Evolutionary conservation across 2,113 vertebrate genomes (phyloP).

Genomic region (Anarrhichthys ocellatus): DNA sequence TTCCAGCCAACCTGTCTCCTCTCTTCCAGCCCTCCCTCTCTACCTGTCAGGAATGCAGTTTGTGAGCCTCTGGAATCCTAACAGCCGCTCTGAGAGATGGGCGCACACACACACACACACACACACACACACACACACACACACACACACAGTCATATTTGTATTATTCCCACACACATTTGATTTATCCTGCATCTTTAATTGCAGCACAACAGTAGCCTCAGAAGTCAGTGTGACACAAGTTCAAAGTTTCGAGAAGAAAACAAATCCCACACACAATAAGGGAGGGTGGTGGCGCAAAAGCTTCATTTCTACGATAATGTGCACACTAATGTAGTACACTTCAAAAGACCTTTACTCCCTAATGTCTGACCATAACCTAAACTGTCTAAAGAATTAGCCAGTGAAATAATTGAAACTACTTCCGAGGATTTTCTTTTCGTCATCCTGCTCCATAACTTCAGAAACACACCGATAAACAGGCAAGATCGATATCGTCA

Average conservation of each 20-base stretch:
- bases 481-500: neutral
- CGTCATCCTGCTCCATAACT: neutral
- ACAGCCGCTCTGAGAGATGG: slow-evolving; percentile 37
- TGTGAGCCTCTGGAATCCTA: slow-evolving; percentile 62
- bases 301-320: too few relatives aligned
- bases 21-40: slow-evolving; percentile 48
- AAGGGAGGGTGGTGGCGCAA: too few relatives aligned
- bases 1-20: slow-evolving; percentile 73
- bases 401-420: neutral
- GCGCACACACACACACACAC: slow-evolving; percentile 4
- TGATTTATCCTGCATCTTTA: slow-evolving; percentile 12
- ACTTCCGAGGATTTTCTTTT: neutral
- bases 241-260: neutral
- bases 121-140: slow-evolving; percentile 2
- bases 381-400: neutral
- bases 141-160: neutral
- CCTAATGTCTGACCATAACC: neutral
- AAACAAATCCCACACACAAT: neutral
- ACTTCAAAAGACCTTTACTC: neutral
- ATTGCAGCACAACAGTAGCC: slow-evolving; percentile 10
- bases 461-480: neutral
- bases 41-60: slow-evolving; percentile 72
- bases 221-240: neutral
- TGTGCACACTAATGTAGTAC: neutral
- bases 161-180: slow-evolving; percentile 6